phyloP scores from a whole-genome alignment of 2,113 vertebrate genomes.

The Chunga burmeisteri region DNA sequence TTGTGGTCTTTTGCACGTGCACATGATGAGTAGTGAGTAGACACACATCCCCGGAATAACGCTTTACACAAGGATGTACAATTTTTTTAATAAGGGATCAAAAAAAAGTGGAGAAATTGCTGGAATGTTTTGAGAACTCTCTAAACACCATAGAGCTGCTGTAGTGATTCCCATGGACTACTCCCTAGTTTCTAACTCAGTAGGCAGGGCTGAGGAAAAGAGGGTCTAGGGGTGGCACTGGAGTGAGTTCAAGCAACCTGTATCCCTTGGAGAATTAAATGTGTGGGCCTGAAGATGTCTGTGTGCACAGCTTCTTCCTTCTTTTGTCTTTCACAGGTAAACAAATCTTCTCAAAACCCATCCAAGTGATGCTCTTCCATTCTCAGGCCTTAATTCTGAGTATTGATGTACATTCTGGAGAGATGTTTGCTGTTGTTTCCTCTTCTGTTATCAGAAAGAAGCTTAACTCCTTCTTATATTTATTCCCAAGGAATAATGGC shows the following conservation, averaged over 20 bases:
- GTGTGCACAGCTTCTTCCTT: not conserved
- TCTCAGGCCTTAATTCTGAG: not conserved
- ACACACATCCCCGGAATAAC: fast-evolving
- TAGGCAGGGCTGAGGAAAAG: not conserved
- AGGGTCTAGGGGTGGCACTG: not conserved
- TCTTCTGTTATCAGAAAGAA: not conserved
- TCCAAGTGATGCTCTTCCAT: not conserved
- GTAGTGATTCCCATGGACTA: not conserved
- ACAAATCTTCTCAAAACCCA: not conserved
- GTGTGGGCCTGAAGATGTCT: not conserved
- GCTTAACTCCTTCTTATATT: not conserved
- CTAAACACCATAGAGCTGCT: not conserved
- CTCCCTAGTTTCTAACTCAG: fast-evolving
- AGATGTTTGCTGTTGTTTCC: not conserved
- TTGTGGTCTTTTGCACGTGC: not conserved
- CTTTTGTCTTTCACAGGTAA: not conserved
- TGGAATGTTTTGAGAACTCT: not conserved
- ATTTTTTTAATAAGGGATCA: not conserved
- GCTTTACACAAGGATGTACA: fast-evolving
- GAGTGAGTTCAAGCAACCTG: not conserved
- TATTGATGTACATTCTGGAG: not conserved
- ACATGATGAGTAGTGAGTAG: not conserved
- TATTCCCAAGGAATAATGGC: not conserved
- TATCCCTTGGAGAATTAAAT: not conserved
- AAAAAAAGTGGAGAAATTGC: not conserved